A percentile compares a stretch with the other conserved stretches of the same genome.
Conservation (phyloP, 2,113 vertebrate genomes). For the Narcine bancroftii region DNA sequence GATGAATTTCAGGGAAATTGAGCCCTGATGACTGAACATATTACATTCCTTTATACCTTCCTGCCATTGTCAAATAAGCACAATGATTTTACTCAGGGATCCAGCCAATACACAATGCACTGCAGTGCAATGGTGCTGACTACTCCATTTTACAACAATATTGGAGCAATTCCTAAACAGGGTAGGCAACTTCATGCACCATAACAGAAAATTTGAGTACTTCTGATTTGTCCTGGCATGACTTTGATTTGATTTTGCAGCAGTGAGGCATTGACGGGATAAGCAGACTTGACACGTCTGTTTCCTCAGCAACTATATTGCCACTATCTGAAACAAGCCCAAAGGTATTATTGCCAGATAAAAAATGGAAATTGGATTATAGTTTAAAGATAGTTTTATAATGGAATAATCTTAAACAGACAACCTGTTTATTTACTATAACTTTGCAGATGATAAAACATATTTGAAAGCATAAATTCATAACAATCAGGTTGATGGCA, state of each 20-base stretch:
- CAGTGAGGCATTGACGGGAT: not conserved
- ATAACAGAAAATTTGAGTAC: not conserved
- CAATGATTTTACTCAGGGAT: constrained; percentile 19
- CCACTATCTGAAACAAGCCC: not conserved
- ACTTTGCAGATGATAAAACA: not conserved
- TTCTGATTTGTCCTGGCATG: not conserved
- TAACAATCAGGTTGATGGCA: not conserved
- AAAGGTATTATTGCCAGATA: not conserved
- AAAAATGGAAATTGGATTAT: not conserved
- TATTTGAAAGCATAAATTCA: not conserved
- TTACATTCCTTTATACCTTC: not conserved
- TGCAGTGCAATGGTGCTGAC: not conserved
- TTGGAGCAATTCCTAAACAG: not conserved
- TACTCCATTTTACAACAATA: not conserved
- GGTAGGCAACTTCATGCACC: not conserved
- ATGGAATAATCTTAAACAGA: not conserved
- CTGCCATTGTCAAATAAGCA: not conserved
- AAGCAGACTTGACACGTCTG: not conserved
- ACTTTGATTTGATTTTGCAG: not conserved
- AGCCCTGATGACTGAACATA: not conserved
- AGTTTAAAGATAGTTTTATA: not conserved
- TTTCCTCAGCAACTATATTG: not conserved
- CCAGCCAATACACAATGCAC: not conserved
- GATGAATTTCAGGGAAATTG: not conserved
- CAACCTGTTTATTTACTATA: not conserved